Base-by-base conservation (phyloP, 2,888 invertebrate species). In the Flabesymbios commensalis region DNA sequence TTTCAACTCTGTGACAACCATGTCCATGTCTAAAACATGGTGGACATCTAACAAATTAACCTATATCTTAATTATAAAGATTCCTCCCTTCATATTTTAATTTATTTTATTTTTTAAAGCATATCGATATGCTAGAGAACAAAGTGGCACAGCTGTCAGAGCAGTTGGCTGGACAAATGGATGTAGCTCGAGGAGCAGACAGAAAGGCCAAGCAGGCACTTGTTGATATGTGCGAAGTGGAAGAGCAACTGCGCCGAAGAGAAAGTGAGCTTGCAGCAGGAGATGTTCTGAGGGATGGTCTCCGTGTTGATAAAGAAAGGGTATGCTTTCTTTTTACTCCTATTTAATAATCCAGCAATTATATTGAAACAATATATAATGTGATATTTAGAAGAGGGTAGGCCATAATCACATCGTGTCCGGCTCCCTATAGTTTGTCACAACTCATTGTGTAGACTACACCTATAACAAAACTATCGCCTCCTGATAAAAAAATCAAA, bases 191-290 rank as follows among this genome's bases (percentile, higher is more conserved):
- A 71, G 88, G 87, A 80, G 88, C 88, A 0, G 87, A 87, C 28
- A 84, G 86, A 3, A 85, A 88, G 51, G 86, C 89, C 28, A 86
- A 90, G 53, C 86, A 87, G 56, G 83, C 90, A n/a, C 90, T 92
- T 71, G 89, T 89, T 57, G 92, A 93, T 74, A 88, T 90, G 67
- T 86, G 87, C 52, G 87, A 89, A 69, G 83, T 92, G 28, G 90
- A 91, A 72, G 86, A 88, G 52, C 88, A 90, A 64, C 84, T 94
- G 59, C 89, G 91, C 74, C 91, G 91, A 75, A 85, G 89, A 19
- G 92, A 93, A 74, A 87, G 89, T 0, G 94, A 94, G 77, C 86
- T 93, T 32, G 88, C 88, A 60, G 86, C 90, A 0, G 86, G 87
- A 39, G 91, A 91, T 76, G 83, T 90, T 3, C 86, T 90, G 39